Percentiles rank a stretch among this genome's conserved stretches.
Evolutionary conservation across 2,888 invertebrate genomes (phyloP).

Genomic region (Pogonocherus hispidulus): DNA sequence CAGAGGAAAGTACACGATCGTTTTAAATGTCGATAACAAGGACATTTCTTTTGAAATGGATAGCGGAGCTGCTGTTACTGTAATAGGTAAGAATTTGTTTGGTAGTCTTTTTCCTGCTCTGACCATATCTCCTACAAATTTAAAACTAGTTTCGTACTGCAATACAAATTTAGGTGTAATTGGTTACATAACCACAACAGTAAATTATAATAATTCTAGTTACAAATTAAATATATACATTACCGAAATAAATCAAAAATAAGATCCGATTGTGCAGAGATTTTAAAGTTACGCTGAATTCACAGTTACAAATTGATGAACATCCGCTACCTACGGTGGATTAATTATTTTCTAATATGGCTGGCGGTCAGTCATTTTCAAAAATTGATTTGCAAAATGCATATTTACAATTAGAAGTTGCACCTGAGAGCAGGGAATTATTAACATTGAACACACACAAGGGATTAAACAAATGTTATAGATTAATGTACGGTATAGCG

Average conservation of each 20-base stretch:
- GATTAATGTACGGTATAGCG: conserved; percentile 32
- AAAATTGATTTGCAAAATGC: conserved; percentile 29
- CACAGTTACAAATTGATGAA: conserved; percentile 23
- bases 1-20: conserved; percentile 11
- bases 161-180: conserved; percentile 32
- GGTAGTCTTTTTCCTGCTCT: neutral
- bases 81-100: conserved; percentile 14
- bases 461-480: conserved; percentile 31
- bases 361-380: conserved; percentile 25
- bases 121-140: neutral
- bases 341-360: conserved; percentile 32
- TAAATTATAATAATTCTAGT: conserved; percentile 4
- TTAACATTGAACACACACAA: conserved; percentile 35
- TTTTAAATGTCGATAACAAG: conserved; percentile 5
- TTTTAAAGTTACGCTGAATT: conserved; percentile 50
- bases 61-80: conserved; percentile 27
- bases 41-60: conserved; percentile 24
- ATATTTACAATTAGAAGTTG: conserved; percentile 26
- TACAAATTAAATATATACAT: conserved; percentile 34
- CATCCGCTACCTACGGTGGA: conserved; percentile 31
- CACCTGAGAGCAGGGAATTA: conserved; percentile 10
- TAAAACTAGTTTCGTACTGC: conserved; percentile 33
- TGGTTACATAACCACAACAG: conserved; percentile 14
- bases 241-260: neutral
- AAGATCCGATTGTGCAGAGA: conserved; percentile 55